Evolutionary conservation across 2,797 vertebrate species (phyloP), one percentile per base, ranked within the genome.

Genomic region (Lutjanus argentimaculatus): DNA sequence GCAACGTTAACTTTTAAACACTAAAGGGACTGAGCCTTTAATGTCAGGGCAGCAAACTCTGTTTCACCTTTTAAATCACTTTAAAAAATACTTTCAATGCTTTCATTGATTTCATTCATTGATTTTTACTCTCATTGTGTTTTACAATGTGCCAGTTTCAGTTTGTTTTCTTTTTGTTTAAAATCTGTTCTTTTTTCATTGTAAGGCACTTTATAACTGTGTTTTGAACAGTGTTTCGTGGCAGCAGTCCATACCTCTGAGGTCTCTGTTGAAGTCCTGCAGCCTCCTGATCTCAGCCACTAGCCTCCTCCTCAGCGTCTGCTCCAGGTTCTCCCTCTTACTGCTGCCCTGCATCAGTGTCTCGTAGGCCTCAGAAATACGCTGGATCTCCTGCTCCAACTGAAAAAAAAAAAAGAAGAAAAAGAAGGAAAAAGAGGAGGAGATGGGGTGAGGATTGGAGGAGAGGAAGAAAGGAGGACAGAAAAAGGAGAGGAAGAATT

Each of bases 351-450:
- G 97, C 86, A 97, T 97, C 17, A 99, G 95, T 67, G 97, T 98
- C 89, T 98, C 97, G 0, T 99, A 99, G 88, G 97, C 98, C 92
- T 99, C 97, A 0, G 98, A 99, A 89, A 99, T 98, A 75, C 96
- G 94, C 93, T 98, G 97, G 90, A 99, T 98, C 95, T 99, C 99
- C 0, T 96, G 96, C 93, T 99, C 99, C 96, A 99, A 90, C 99
- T 99, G 90, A 9, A 52, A 68, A n/a, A 7, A n/a, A 7, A 48
- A 67, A 16, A 7, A 40, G 56, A 76, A 48, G 64, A 77, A 68
- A 46, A 65, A 13, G 45, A 8, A 7, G 52, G 59, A 57, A 19
- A 43, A 9, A 42, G 42, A 17, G 67, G 8, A 61, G 12, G 51
- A 56, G 17, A 58, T n/a, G 10, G 9, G 42, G 48, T 42, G 49